These are phyloP conservation scores for Agriopis aurantiaria DNA, from an alignment of 2,888 invertebrate genomes.

Conservation along the genomic window DNA sequence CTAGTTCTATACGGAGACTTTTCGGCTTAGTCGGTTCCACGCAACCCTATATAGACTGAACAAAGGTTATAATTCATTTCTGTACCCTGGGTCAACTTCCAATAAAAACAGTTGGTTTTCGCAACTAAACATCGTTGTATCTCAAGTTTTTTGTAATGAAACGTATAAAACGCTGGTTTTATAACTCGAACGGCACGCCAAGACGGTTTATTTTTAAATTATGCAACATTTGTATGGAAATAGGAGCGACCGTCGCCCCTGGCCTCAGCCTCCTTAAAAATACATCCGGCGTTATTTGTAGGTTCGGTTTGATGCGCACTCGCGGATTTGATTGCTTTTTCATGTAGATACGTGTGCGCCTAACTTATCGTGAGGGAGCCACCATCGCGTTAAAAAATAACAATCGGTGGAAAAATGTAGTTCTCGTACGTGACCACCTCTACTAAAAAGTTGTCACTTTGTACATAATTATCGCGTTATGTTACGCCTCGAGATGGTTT, in stretches of 20 bases:
- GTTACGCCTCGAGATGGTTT: conserved; percentile 37
- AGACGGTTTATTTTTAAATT: conserved; percentile 75
- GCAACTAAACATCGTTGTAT: conserved; percentile 16
- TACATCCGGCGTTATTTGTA: conserved; percentile 77
- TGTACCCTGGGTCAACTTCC: neutral
- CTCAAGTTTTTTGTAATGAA: conserved; percentile 40
- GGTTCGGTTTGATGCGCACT: conserved; percentile 74
- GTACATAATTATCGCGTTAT: conserved; percentile 54
- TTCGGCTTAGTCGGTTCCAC: too few species aligned
- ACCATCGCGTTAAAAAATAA: neutral
- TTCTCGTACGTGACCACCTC: neutral
- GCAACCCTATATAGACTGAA: too few species aligned
- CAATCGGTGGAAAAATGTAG: neutral
- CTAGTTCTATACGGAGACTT: too few species aligned
- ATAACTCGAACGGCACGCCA: conserved; percentile 65
- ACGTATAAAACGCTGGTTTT: conserved; percentile 70
- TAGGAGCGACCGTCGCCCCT: conserved; percentile 67
- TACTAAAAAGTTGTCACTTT: neutral
- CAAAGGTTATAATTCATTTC: too few species aligned
- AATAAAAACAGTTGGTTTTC: neutral
- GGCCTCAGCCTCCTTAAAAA: conserved; percentile 73
- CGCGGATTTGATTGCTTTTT: conserved; percentile 81
- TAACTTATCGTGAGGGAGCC: neutral
- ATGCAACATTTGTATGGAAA: conserved; percentile 86
- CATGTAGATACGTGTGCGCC: conserved; percentile 68